Evolutionary conservation across 1,140 invertebrate genomes (phyloP), one percentile per base, ranked within the genome.

Genomic region (Helicoverpa armigera): DNA sequence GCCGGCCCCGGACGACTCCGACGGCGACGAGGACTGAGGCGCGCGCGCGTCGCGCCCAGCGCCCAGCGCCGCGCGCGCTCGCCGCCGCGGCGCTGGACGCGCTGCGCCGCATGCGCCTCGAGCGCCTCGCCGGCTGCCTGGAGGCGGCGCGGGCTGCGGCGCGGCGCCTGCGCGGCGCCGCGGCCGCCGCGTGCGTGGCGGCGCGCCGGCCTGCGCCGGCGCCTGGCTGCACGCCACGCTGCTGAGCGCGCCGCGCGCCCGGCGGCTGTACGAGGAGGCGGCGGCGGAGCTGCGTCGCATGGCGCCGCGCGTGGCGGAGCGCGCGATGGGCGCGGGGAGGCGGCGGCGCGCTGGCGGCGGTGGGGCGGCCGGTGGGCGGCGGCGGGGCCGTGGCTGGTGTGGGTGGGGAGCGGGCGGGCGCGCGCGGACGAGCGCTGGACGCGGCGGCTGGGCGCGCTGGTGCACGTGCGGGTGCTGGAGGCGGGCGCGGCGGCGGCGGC

Each of bases 111-210:
- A 77, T 85, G 78, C 85, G 88, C 1, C 83, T 86, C 29, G 79
- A 85, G 70, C 83, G 83, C 0, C 82, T 87, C 29, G 82, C 85
- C 11, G 70, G 74, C 35, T 61, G 35, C 5, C 70, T 50, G 31
- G 50, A 48, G 16, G 29, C 73, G 51, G 18, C 74, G 60, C 58
- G 72, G 10, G 23, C 48, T 16, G 82, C 82, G 43, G 80, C 79
- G 65, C 63, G 60, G 16, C 70, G 80, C 75, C 79, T 69, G 98
- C 98, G 98, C 97, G 70, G 86, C 74, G 48, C 63, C 72, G 81
- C 81, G 51, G 81, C 23, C 23, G 23, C 23, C 23, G 83, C 82
- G 82, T 78, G 83, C 82, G 82, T 78, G 35, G 77, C 58, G 10
- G 54, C 73, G 81, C 69, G 43, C 14, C 86, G 85, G 84, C 63